phyloP scores from a whole-genome alignment of 1,140 invertebrate genomes.

The Plutomurus gul region DNA sequence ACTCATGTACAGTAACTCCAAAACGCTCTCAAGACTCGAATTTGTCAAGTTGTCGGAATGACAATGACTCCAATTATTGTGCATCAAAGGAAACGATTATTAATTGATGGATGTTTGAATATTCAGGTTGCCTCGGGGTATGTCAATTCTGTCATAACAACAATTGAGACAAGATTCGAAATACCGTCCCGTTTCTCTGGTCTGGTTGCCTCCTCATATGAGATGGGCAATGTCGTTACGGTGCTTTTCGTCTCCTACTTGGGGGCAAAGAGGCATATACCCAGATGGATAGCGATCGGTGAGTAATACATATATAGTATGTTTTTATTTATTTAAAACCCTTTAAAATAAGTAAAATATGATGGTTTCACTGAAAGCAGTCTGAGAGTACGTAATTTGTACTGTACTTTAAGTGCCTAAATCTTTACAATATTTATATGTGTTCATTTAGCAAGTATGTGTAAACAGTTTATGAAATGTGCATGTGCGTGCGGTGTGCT shows the following conservation, averaged over 20 bases:
- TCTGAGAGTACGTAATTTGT: no score
- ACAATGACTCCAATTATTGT: neutral
- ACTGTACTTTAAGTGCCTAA: no score
- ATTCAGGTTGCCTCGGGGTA: conserved; percentile 87
- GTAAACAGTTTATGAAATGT: no score
- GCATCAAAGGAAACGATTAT: neutral
- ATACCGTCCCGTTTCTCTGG: conserved; percentile 91
- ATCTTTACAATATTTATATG: no score
- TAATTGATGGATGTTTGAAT: conserved; percentile 59
- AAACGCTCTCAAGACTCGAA: no score
- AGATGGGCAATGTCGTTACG: conserved; percentile 93
- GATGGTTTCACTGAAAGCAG: no score
- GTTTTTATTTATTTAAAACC: neutral
- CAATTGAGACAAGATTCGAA: conserved; percentile 85
- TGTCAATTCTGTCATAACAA: conserved; percentile 93
- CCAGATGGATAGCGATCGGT: conserved; percentile 84
- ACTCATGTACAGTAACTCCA: no score
- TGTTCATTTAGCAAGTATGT: no score
- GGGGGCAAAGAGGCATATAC: conserved; percentile 70
- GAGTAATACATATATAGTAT: no score
- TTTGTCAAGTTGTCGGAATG: no score
- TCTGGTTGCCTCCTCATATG: conserved; percentile 89
- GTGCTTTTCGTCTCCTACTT: conserved; percentile 95
- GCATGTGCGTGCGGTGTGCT: no score
- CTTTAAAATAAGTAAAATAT: neutral